Base-by-base conservation (phyloP, 1,140 invertebrate genomes). In the Cydia splendana region DNA sequence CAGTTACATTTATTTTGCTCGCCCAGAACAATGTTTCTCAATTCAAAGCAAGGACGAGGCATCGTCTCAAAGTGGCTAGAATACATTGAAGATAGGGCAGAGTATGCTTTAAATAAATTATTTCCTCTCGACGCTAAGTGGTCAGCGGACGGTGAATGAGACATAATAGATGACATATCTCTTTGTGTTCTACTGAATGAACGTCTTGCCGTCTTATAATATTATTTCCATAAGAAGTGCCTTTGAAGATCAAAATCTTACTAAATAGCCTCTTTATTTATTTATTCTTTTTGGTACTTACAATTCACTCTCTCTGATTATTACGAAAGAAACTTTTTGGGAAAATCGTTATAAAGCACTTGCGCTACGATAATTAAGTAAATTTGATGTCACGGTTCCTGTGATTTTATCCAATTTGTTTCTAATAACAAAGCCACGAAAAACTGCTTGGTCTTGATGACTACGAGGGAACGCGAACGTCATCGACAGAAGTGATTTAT, bases 401-500 rank as follows among this genome's bases (percentile, higher is more conserved):
- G n/a, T 71, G n/a, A 71, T 42, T 71, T 38, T 45, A 42, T 18
- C 67, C 67, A 71, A 71, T 71, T 71, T 71, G 67, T 71, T 20
- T 71, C 34, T 71, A 71, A 71, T 71, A 71, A 71, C 67, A 71
- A 71, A 71, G 67, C n/a, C 34, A 71, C 30, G 67, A 71, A 38
- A 71, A 62, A 71, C 28, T 38, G 38, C 67, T 71, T 45, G 34
- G 34, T n/a, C 67, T 45, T 38, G 67, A 71, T 71, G 67, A 71
- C 67, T 71, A 42, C 34, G 67, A 71, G 67, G 67, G 67, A 71
- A 71, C 67, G 67, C 80, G 80, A 78, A 85, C 77, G 48, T 86
- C 84, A 90, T 90, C 85, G 89, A 85, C 78, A 81, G 75, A 75
- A 78, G 86, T 92, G 90, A 92, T 92, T 91, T 91, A 92, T 90